Evolutionary conservation across 2,113 vertebrate species (phyloP), one percentile per base, ranked within the genome.

Genomic region (Ardeotis arabs): DNA sequence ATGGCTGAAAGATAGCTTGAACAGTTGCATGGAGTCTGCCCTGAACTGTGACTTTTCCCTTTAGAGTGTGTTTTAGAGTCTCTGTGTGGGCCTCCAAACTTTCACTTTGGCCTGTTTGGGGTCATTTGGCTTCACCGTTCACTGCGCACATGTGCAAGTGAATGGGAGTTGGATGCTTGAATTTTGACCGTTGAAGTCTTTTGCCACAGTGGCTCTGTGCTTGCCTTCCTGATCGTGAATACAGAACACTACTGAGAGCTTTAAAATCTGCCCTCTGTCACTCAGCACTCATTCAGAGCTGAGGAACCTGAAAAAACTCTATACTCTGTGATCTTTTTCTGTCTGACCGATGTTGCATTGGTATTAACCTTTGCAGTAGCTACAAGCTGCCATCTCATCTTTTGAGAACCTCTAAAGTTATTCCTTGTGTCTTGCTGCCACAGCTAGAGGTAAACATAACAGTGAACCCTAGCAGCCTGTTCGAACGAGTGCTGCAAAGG

Each of bases 131-230:
- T 78, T 73, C 44, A 67, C 19, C 21, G 23, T 69, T 73, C 15
- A 19, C 58, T 33, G 2, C 44, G 39, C 0, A 0, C 9, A 5
- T 21, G 24, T 45, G 33, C n/a, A 74, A 22, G 20, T 23, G 29
- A 73, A 0, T 33, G 27, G 10, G 14, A 8, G 37, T 17, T 59
- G 27, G 27, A 37, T 84, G 66, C 16, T 67, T 49, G 37, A 70
- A 63, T 81, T 39, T 49, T 39, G 24, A 12, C 60, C 20, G 10
- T 19, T 69, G 55, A 62, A 58, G 41, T 31, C 37, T 41, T 52
- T 39, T 60, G 33, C 29, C 1, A 0, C 28, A 29, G 29, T 23
- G 24, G 19, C 15, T 73, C 49, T 70, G 22, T 49, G 53, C 14
- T 53, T 56, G 14, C 17, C 47, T 56, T 66, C 33, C 29, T 77